Base-by-base conservation (phyloP, 2,797 vertebrate species). In the Argentina silus region DNA sequence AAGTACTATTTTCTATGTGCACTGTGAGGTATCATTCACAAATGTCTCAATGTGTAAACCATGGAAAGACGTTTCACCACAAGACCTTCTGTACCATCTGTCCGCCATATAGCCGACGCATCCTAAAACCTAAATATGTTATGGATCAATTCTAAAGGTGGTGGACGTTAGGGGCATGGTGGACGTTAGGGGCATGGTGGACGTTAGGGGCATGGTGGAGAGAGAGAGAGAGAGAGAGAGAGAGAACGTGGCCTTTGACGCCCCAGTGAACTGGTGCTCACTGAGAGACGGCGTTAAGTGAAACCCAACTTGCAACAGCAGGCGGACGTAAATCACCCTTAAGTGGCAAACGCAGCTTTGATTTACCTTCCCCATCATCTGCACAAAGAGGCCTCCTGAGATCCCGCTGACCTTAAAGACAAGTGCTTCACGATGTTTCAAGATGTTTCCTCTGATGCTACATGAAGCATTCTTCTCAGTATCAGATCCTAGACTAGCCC, bases 331-430 rank as follows among this genome's bases (percentile, higher is more conserved):
- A 89, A 91, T 90, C 86, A 85, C 60, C 69, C 69, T 77, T 76
- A 84, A 72, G 81, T 80, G 79, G 77, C 69, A 74, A 76, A 88
- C 61, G 27, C 27, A 77, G 78, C 83, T 85, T 85, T 89, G 83
- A 92, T 89, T 92, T 88, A 90, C 78, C 72, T 14, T 77, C 11
- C 6, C 84, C 74, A 87, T 85, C 80, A 87, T 85, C 86, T 75
- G 82, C 88, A 86, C 76, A 90, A 90, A 88, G 82, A 81, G 74
- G 76, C 53, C 78, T 61, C 57, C 80, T 84, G 56, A 2, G 75
- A 45, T 75, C 71, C 59, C 42, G 56, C 66, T 69, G 76, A 84
- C 76, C 85, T 84, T 69, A 19, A 85, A 85, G 78, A 85, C 82
- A 78, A 61, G 36, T 78, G 27, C 27, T 36, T 36, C 27, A 36